These are phyloP conservation scores for Eciton burchellii DNA, from an alignment of 1,140 invertebrate genomes.

Conservation along the genomic window DNA sequence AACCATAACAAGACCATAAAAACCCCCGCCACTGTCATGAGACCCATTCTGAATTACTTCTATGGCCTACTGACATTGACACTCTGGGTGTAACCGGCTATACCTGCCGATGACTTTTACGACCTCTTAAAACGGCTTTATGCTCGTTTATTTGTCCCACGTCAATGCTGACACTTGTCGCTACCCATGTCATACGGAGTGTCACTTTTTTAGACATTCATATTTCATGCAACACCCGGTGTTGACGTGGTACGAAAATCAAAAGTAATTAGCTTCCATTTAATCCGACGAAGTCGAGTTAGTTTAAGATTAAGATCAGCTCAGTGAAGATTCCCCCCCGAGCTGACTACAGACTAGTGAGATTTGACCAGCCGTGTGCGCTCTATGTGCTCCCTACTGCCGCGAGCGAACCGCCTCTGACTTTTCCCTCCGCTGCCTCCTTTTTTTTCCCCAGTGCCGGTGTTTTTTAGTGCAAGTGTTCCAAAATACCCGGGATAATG, in stretches of 20 bases:
- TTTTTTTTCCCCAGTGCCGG: conserved; percentile 75
- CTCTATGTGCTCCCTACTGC: conserved; percentile 19
- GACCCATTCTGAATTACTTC: conserved; percentile 75
- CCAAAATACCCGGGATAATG: conserved; percentile 88
- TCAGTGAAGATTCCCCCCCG: not conserved
- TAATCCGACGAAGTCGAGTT: not conserved
- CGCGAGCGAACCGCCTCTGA: conserved; percentile 15
- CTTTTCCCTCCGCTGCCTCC: conserved; percentile 30
- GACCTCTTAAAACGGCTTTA: conserved; percentile 73
- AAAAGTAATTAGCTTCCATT: not conserved
- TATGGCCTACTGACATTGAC: conserved; percentile 82
- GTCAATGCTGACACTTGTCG: conserved; percentile 70
- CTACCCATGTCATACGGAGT: conserved; percentile 56
- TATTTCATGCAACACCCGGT: conserved; percentile 57
- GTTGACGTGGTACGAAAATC: conserved; percentile 1
- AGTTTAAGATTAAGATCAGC: too few relatives aligned
- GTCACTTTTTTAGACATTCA: conserved; percentile 46
- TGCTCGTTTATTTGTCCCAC: conserved; percentile 64
- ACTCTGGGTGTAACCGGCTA: conserved; percentile 65
- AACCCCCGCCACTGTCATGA: conserved; percentile 76
- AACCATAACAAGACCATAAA: conserved; percentile 81
- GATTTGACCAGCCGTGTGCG: conserved; percentile 52
- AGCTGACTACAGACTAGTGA: conserved; percentile 60
- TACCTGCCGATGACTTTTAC: conserved; percentile 82
- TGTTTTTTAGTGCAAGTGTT: conserved; percentile 79